Conservation (phyloP, 2,797 vertebrate species). For the Gymnoscopelus microlampas region DNA sequence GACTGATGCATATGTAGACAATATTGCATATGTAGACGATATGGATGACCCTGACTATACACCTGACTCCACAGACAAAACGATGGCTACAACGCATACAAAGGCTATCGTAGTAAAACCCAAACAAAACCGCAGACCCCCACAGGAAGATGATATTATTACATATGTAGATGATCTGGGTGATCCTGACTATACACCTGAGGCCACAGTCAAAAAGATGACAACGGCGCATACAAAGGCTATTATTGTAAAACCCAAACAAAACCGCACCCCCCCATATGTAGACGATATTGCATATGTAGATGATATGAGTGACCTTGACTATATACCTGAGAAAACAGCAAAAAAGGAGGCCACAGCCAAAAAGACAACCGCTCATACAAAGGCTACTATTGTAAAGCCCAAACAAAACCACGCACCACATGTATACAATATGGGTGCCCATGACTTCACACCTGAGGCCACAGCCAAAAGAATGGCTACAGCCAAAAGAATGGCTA, state of each 20-base stretch:
- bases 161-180: slow-evolving; percentile 23
- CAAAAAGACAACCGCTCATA: background rate
- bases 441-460: no score
- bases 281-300: slow-evolving; percentile 12
- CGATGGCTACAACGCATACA: background rate
- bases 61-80: background rate
- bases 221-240: slow-evolving; percentile 13
- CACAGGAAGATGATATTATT: no score
- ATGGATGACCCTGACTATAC: no score
- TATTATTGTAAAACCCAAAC: slow-evolving; percentile 49
- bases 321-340: no score
- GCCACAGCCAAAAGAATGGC: no score
- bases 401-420: slow-evolving; percentile 14
- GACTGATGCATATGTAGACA: slow-evolving; percentile 13
- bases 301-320: background rate
- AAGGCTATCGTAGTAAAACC: slow-evolving; percentile 50
- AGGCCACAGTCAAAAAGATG: slow-evolving; percentile 35
- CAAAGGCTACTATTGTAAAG: slow-evolving; percentile 55
- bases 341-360: slow-evolving; percentile 32
- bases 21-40: slow-evolving; percentile 24
- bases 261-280: background rate
- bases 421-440: no score
- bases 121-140: slow-evolving; percentile 14
- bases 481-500: slow-evolving; percentile 40
- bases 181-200: background rate